Percentiles rank a stretch among this genome's conserved stretches.
phyloP scores from a whole-genome alignment of 2,113 vertebrate genomes.

The Oryzias javanicus region DNA sequence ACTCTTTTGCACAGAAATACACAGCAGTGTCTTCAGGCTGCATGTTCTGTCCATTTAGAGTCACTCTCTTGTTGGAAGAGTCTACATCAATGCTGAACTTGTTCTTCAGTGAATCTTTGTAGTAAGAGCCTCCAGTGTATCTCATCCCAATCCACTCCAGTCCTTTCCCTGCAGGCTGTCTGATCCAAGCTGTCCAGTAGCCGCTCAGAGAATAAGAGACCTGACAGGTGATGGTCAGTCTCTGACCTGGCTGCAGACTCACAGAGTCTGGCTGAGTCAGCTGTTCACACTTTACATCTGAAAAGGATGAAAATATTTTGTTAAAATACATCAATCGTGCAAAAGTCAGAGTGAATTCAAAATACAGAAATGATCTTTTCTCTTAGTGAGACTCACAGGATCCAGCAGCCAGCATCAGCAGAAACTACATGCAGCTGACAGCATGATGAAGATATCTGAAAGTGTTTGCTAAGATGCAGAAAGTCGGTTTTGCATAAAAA shows the following conservation, averaged over 20 bases:
- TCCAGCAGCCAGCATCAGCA: not conserved
- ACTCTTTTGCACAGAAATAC: constrained; percentile 16
- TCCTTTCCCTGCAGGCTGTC: constrained; percentile 47
- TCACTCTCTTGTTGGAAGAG: constrained; percentile 21
- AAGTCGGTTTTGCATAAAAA: too few species aligned
- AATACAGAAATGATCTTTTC: not conserved
- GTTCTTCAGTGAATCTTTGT: constrained; percentile 28
- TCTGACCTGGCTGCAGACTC: constrained; percentile 33
- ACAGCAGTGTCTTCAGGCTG: constrained; percentile 17
- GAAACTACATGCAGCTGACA: too few species aligned
- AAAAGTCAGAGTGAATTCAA: not conserved
- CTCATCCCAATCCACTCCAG: constrained; percentile 14
- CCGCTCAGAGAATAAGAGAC: constrained; percentile 16
- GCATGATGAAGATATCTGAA: too few species aligned
- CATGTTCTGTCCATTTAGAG: constrained; percentile 22
- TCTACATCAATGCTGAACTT: constrained; percentile 30
- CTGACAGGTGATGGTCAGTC: constrained; percentile 27
- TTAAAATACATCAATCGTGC: not conserved
- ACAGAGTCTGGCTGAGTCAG: too few species aligned
- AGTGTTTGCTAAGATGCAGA: too few species aligned
- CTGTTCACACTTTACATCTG: not conserved
- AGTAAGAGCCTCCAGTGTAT: accelerated
- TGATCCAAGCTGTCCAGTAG: constrained; percentile 25
- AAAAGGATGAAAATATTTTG: not conserved
- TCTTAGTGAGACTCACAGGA: too few species aligned